These are phyloP conservation scores for Illadopsis cleaveri DNA, from an alignment of 2,113 vertebrate genomes.

Conservation along the genomic window DNA sequence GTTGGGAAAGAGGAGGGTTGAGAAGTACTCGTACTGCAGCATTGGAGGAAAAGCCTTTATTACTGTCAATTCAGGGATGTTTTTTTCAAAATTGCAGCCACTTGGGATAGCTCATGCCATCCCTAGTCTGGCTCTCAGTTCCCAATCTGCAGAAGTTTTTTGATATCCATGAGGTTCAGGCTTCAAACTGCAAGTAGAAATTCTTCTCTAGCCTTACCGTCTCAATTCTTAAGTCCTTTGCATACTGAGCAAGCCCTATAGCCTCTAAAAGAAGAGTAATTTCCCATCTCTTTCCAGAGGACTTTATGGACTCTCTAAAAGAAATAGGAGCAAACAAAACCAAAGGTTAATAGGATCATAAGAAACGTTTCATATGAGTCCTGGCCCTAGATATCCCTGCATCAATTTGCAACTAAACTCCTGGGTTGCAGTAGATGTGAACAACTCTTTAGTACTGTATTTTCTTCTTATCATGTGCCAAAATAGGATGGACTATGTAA, in stretches of 20 bases:
- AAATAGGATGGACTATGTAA: neutral
- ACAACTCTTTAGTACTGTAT: neutral
- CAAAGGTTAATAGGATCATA: neutral
- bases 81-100: neutral
- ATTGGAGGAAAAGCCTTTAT: neutral
- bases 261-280: neutral
- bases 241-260: neutral
- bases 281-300: neutral
- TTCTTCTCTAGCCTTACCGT: neutral
- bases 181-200: neutral
- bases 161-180: neutral
- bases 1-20: neutral
- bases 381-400: neutral
- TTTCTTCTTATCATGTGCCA: neutral
- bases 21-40: neutral
- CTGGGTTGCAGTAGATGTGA: neutral
- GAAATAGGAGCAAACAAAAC: neutral
- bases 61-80: neutral
- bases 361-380: neutral
- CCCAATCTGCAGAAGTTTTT: neutral
- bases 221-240: neutral
- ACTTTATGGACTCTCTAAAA: neutral
- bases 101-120: neutral
- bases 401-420: neutral
- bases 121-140: neutral